Conservation (phyloP, 2,113 vertebrate genomes). For the Phylloscopus trochiloides region DNA sequence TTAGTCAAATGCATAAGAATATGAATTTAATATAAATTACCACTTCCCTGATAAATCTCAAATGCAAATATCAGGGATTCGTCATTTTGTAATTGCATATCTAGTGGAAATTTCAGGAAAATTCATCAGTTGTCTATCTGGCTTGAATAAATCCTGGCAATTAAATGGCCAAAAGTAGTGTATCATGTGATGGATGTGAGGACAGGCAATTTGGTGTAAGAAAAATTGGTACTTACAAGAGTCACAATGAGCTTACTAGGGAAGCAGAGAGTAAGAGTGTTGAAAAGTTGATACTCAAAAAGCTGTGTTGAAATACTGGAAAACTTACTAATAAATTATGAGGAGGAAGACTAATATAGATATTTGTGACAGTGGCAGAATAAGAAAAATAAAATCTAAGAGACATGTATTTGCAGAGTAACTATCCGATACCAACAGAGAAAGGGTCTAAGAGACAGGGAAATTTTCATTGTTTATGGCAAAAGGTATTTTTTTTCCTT, state of each 20-base stretch:
- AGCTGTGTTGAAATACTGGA: background rate
- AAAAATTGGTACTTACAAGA: background rate
- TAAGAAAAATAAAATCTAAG: background rate
- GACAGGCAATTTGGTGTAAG: rapidly evolving
- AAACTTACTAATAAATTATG: background rate
- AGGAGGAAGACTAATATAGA: background rate
- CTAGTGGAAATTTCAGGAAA: background rate
- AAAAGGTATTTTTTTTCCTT: background rate
- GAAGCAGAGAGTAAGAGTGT: background rate
- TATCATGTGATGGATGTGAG: background rate
- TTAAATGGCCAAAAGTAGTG: background rate
- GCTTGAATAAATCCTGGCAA: background rate
- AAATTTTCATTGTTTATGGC: background rate
- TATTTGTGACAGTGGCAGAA: background rate
- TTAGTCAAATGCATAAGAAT: background rate
- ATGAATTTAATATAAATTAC: background rate
- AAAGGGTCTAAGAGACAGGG: rapidly evolving
- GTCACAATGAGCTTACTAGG: background rate
- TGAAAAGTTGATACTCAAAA: background rate
- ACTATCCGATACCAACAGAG: background rate
- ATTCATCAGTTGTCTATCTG: background rate
- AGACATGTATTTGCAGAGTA: background rate
- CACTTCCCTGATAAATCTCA: background rate
- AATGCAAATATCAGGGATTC: background rate
- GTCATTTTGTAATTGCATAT: background rate